A percentile compares a stretch with the other conserved stretches of the same genome.
phyloP scores from a whole-genome alignment of 1,140 invertebrate genomes.

The Cydia amplana region DNA sequence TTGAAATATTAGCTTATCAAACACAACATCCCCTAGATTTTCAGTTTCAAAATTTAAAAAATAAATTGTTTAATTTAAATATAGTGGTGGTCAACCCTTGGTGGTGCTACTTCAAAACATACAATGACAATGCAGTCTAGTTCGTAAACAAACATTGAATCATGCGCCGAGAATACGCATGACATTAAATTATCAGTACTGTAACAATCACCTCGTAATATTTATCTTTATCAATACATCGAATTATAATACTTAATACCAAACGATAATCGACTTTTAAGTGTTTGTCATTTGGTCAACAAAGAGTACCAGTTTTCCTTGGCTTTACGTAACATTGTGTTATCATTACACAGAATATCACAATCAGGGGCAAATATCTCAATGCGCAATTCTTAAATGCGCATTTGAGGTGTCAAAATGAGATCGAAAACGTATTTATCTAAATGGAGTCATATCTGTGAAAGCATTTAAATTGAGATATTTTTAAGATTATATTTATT shows the following conservation, averaged over 20 bases:
- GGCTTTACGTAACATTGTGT: not conserved
- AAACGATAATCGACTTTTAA: conserved; percentile 7
- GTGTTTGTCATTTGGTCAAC: not conserved
- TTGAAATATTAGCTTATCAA: too few species aligned
- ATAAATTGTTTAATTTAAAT: too few species aligned
- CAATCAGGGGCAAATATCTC: not conserved
- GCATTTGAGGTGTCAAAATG: not conserved
- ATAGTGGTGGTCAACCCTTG: too few species aligned
- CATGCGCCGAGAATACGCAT: not conserved
- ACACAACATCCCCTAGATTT: too few species aligned
- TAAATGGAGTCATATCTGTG: too few species aligned
- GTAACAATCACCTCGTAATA: not conserved
- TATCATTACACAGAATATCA: not conserved
- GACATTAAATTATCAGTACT: not conserved
- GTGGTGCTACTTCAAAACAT: too few species aligned
- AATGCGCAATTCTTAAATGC: not conserved
- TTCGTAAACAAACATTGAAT: not conserved
- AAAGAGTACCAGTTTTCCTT: not conserved
- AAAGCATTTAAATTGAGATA: too few species aligned
- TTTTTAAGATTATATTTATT: too few species aligned
- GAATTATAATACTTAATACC: not conserved
- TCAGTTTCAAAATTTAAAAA: too few species aligned
- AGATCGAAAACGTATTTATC: not conserved
- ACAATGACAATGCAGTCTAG: too few species aligned
- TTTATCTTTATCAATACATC: not conserved